Base-by-base conservation (phyloP, 1,140 invertebrate species). In the Drosophila quadrilineata region DNA sequence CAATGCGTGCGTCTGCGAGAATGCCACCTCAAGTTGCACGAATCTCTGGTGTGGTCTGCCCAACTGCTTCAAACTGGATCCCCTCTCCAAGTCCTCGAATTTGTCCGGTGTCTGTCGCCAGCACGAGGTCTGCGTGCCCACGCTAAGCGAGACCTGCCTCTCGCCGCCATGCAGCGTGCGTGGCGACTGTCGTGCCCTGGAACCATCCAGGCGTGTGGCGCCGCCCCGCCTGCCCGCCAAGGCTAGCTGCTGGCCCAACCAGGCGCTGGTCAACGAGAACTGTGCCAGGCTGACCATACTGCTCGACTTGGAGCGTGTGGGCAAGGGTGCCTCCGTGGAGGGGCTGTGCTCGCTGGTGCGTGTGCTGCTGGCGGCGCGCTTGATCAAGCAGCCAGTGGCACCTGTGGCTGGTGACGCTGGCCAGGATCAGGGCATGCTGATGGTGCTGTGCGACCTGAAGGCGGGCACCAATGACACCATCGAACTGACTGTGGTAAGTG, bases 401-500 rank as follows among this genome's bases (percentile, higher is more conserved):
- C 35, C 64, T n/a, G n/a, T n/a, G n/a, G 1, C 8, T 10, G 28
- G 4, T 17, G 5, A n/a, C 16, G 21, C 43, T 6, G 17, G 45
- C 0, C 3, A 28, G 10, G 41, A 16, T 0, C 86, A 90, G 50
- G 92, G 93, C 21, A 88, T 91, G 24, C 91, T 96, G 3, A 93
- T 96, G 10, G 88, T 97, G 4, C 91, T 96, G 0, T 97, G 96
- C 86, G 95, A 95, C 82, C 91, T 97, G 4, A 95, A 96, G 67
- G 91, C 91, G 0, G 93, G 93, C 14, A 94, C 94, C 43, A 95
- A 95, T 74, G 95, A 97, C 76, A 95, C 95, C 2, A 91, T 98
- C 35, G 96, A 97, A 90, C 94, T 98, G n/a, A 96, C 96, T 9
- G 91, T 97, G 91, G 95, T 96, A 89, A 93, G 93, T 91, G n/a